Base-by-base conservation (phyloP, 2,113 vertebrate species). In the Chaetorhynchus papuensis region DNA sequence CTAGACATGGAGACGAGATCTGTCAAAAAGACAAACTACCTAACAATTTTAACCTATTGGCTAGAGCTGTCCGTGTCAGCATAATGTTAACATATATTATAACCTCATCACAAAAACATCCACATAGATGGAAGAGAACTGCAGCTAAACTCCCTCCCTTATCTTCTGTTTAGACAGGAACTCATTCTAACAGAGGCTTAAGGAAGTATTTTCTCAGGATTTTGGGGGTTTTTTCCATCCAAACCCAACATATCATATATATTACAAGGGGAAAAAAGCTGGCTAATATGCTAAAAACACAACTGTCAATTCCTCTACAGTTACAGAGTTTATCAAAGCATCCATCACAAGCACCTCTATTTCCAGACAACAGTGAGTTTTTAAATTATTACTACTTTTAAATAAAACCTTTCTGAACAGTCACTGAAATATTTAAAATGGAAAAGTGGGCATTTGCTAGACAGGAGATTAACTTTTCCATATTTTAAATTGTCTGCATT, bases 11-110 rank as follows among this genome's bases (percentile, higher is more conserved):
- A 97, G 95, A 90, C 41, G 53, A 91, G 92, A 97, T 79, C 90
- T 92, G 93, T 95, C 95, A 96, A 69, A 93, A 96, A 97, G 95
- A 97, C 95, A 96, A 97, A 96, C 80, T 90, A 89, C 89, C 93
- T 45, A 80, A 94, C 86, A 87, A 75, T 93, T 82, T 76, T 90
- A 96, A 94, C 80, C 90, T 85, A 93, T 87, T 89, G 94, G 93
- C 52, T 92, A 52, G 90, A 89, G 94, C 83, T 68, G 61, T 70
- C 77, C 41, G 3, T 81, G 83, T 79, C 93, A 95, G 84, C 83
- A 91, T 94, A 64, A 84, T 3, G 86, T 96, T 97, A 94, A 93
- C 92, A 93, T 92, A 79, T 8, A 92, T 95, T 84, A 94, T 37
- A 89, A 78, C 66, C 83, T 91, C 87, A 94, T 21, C 0, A 0